A percentile compares a stretch with the other conserved stretches of the same genome.
These are phyloP conservation scores for Premnoplex brunnescens DNA, from an alignment of 2,797 vertebrate species.

Conservation along the genomic window DNA sequence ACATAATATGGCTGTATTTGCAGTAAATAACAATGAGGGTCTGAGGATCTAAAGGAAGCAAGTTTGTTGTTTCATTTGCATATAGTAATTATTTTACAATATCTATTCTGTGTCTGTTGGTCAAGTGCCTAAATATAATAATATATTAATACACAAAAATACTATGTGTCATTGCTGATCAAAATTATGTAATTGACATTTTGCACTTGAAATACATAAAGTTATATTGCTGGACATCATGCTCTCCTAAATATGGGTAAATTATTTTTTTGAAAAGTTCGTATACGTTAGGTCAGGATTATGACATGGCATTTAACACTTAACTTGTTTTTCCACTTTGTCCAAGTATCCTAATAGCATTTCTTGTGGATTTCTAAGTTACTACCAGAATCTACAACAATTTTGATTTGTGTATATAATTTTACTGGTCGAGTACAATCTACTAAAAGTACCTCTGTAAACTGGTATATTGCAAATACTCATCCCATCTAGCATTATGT, in stretches of 20 bases:
- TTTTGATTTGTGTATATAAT: not conserved
- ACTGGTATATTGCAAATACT: not conserved
- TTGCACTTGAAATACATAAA: not conserved
- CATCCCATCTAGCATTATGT: not conserved
- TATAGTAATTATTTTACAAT: not conserved
- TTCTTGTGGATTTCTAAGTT: not conserved
- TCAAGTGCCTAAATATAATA: not conserved
- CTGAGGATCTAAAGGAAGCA: not conserved
- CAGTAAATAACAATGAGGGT: not conserved
- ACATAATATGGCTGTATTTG: not conserved
- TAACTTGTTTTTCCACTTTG: not conserved
- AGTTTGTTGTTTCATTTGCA: not conserved
- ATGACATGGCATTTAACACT: not conserved
- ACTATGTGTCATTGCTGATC: not conserved
- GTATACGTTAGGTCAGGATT: not conserved
- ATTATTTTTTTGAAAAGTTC: not conserved
- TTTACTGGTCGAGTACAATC: not conserved
- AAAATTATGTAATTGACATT: not conserved
- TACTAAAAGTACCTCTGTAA: not conserved
- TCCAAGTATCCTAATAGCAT: not conserved
- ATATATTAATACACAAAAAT: not conserved
- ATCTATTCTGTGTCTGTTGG: not conserved
- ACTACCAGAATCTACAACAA: not conserved
- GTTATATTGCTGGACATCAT: not conserved
- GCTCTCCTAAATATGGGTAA: not conserved